Percentiles rank a stretch among this genome's conserved stretches.
phyloP scores from a whole-genome alignment of 2,888 invertebrate genomes.

The Drosophila cracens region DNA sequence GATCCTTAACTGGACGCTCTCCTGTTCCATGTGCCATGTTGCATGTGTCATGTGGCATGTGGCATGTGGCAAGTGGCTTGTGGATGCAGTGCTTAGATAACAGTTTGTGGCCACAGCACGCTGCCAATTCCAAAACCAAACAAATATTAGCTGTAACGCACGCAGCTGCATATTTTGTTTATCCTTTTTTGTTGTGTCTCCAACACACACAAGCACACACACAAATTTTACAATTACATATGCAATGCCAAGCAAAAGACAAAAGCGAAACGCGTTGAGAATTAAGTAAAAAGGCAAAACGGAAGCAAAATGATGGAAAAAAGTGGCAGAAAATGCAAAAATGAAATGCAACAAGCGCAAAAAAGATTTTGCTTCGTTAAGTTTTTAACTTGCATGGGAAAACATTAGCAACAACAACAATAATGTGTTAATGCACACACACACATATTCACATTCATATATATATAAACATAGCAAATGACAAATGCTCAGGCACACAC shows the following conservation, averaged over 20 bases:
- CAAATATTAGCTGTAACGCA: conserved; percentile 65
- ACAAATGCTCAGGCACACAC: conserved; percentile 39
- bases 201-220: not conserved
- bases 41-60: conserved; percentile 8
- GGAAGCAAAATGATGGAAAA: conserved; percentile 5
- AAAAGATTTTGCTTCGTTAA: conserved; percentile 79
- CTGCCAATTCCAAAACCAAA: conserved; percentile 11
- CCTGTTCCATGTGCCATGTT: conserved; percentile 4
- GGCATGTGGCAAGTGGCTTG: conserved; percentile 5
- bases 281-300: conserved; percentile 43
- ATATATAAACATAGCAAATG: conserved; percentile 39
- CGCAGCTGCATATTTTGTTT: conserved; percentile 34
- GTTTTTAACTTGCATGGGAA: conserved; percentile 68
- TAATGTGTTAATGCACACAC: conserved; percentile 71
- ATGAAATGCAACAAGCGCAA: conserved; percentile 65
- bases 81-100: conserved; percentile 46
- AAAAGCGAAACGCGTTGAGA: conserved; percentile 33
- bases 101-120: conserved; percentile 41
- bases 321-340: conserved; percentile 57
- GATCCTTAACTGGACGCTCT: conserved; percentile 17
- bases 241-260: conserved; percentile 58
- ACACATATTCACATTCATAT: conserved; percentile 24
- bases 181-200: not conserved
- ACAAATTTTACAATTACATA: conserved; percentile 67
- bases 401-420: conserved; percentile 57